These are phyloP conservation scores for Maniola hyperantus DNA, from an alignment of 2,888 invertebrate species.

Conservation along the genomic window DNA sequence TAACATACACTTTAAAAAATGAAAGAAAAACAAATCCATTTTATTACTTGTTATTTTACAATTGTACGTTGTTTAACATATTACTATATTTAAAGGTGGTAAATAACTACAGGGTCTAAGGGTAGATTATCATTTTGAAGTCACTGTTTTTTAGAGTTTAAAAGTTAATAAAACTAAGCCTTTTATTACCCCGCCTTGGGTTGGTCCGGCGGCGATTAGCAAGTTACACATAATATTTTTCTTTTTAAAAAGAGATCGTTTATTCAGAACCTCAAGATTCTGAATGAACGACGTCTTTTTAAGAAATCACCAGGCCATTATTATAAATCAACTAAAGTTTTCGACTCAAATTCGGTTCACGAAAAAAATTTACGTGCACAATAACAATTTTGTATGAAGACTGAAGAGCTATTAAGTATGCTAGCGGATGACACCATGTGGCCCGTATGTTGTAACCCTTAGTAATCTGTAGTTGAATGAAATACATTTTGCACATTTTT, in stretches of 20 bases:
- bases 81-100: not conserved
- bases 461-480: not conserved
- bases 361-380: too few species aligned
- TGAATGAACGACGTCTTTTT: not conserved
- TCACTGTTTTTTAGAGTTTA: not conserved
- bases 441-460: not conserved
- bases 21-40: not conserved
- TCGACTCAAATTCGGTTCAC: too few species aligned
- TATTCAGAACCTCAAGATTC: too few species aligned
- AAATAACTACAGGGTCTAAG: not conserved
- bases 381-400: not conserved
- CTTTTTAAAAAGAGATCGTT: too few species aligned
- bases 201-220: not conserved
- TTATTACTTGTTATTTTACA: not conserved
- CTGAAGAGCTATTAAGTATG: not conserved
- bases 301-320: not conserved
- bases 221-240: too few species aligned
- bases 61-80: too few species aligned
- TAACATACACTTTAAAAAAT: not conserved
- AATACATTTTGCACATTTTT: slow-evolving; percentile 12
- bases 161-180: too few species aligned
- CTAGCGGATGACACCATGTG: not conserved
- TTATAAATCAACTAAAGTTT: too few species aligned
- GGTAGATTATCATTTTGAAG: not conserved
- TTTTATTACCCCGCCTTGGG: too few species aligned